A percentile compares a stretch with the other conserved stretches of the same genome.
Evolutionary conservation across 1,140 invertebrate species (phyloP).

Genomic region (Propsilocerus akamusi): DNA sequence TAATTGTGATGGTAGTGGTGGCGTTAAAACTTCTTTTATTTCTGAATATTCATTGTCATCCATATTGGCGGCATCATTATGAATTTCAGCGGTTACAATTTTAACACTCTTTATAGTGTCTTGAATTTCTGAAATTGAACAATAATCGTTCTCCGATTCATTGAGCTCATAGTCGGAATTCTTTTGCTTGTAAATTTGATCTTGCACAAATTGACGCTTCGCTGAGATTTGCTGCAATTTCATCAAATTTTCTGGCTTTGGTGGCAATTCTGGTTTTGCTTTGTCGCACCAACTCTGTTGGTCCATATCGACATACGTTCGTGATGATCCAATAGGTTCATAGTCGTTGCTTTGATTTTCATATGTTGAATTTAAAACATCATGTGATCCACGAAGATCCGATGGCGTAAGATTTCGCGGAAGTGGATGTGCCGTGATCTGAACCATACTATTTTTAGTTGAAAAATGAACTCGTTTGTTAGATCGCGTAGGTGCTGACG

Average conservation of each 20-base stretch:
- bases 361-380: background rate
- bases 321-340: conserved; percentile 26
- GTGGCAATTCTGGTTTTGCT: conserved; percentile 31
- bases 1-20: background rate
- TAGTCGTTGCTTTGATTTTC: conserved; percentile 29
- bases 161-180: conserved; percentile 10
- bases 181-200: background rate
- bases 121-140: conserved; percentile 30
- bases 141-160: conserved; percentile 28
- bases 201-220: conserved; percentile 8
- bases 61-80: conserved; percentile 15
- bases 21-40: background rate
- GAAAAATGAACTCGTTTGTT: conserved; percentile 23
- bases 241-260: conserved; percentile 36
- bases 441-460: conserved; percentile 23
- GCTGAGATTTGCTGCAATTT: conserved; percentile 14
- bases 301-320: conserved; percentile 29
- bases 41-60: conserved; percentile 8
- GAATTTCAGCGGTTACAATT: conserved; percentile 16
- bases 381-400: conserved; percentile 5
- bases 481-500: conserved; percentile 7
- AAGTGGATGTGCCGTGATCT: conserved; percentile 12
- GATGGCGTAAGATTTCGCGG: conserved; percentile 10
- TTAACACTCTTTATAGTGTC: conserved; percentile 15
- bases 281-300: conserved; percentile 6